phyloP scores from a whole-genome alignment of 2,888 invertebrate species.

The Dryocosmus kuriphilus region DNA sequence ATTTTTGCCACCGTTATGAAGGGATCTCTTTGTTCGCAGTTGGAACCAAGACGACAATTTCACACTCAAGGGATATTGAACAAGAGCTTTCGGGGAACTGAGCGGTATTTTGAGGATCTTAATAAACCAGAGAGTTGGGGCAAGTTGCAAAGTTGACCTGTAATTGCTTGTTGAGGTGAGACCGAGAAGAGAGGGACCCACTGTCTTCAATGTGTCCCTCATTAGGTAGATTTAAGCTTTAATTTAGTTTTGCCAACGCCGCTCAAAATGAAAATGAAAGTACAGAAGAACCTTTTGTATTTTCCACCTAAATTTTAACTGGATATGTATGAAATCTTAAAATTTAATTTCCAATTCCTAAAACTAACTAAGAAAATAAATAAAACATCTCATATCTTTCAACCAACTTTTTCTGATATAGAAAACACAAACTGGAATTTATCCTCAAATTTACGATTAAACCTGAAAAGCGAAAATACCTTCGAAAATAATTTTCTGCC shows the following conservation, averaged over 20 bases:
- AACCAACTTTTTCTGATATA: too few relatives aligned
- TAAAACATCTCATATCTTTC: too few relatives aligned
- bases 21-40: constrained; percentile 14
- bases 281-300: neutral
- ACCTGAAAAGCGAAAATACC: neutral
- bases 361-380: too few relatives aligned
- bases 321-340: too few relatives aligned
- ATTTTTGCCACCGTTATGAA: constrained; percentile 34
- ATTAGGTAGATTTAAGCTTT: neutral
- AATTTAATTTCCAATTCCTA: too few relatives aligned
- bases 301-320: too few relatives aligned
- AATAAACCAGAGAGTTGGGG: neutral
- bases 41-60: constrained; percentile 33
- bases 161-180: constrained; percentile 8
- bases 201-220: constrained; percentile 44
- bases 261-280: neutral
- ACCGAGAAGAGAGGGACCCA: constrained; percentile 34
- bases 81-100: constrained; percentile 11
- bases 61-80: constrained; percentile 9
- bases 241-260: neutral
- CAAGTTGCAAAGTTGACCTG: neutral
- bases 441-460: too few relatives aligned
- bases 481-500: neutral
- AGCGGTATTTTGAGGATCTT: neutral
- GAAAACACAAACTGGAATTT: neutral